Evolutionary conservation across 2,888 invertebrate genomes (phyloP).

Genomic region (Fragum fragum): DNA sequence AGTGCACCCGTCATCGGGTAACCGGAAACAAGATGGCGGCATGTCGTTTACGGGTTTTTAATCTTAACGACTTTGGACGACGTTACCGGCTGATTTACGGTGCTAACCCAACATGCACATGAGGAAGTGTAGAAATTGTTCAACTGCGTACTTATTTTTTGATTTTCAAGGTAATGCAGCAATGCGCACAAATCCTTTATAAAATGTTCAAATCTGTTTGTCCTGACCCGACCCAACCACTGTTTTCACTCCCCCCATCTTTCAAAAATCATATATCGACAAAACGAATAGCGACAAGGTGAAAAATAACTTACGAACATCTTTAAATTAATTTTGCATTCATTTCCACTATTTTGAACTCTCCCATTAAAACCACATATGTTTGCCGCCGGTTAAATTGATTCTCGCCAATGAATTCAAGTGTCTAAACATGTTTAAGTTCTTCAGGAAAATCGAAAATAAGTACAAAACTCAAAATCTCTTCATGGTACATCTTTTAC

Average conservation of each 20-base stretch:
- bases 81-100: not conserved
- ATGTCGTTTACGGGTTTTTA: conserved; percentile 8
- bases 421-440: conserved; percentile 36
- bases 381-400: conserved; percentile 21
- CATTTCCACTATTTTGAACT: not conserved
- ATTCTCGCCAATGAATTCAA: conserved; percentile 35
- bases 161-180: no score
- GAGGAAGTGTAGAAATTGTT: not conserved
- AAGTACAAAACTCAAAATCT: conserved; percentile 11
- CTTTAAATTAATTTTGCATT: no score
- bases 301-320: no score
- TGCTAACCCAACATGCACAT: not conserved
- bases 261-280: no score
- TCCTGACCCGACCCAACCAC: no score
- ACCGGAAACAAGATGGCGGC: conserved; percentile 21
- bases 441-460: conserved; percentile 1
- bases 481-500: conserved; percentile 34
- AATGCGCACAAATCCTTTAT: no score
- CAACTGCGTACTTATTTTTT: no score
- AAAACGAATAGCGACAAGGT: no score
- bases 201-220: no score
- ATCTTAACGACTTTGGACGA: not conserved
- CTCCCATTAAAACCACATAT: not conserved
- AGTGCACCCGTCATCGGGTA: conserved; percentile 19
- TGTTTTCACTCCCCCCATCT: no score